phyloP scores from a whole-genome alignment of 2,797 vertebrate species.

The Onychomys leucogaster region DNA sequence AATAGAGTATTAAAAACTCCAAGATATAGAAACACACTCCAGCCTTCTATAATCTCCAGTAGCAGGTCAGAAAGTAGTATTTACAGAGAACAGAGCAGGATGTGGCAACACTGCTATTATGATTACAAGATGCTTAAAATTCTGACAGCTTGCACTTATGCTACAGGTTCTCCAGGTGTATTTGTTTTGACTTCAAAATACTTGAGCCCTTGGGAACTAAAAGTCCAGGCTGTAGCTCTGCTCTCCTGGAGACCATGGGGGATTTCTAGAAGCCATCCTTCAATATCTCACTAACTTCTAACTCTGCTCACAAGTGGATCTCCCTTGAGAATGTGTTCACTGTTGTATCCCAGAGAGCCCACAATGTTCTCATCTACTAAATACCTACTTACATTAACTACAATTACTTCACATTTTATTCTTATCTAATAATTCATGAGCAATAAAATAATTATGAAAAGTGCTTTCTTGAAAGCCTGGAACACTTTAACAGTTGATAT shows the following conservation, averaged over 20 bases:
- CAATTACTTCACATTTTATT: background rate
- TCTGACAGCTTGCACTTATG: background rate
- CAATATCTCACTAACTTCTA: background rate
- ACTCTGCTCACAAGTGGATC: background rate
- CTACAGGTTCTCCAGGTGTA: background rate
- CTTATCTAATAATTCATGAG: background rate
- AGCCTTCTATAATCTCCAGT: background rate
- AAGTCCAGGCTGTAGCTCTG: background rate
- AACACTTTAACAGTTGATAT: background rate
- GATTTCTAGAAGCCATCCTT: constrained; percentile 30
- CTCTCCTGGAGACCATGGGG: background rate
- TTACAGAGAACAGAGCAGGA: background rate
- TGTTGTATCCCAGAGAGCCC: background rate
- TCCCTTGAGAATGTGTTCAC: constrained; percentile 16
- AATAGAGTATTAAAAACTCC: background rate
- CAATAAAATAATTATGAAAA: background rate
- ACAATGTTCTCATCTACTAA: background rate
- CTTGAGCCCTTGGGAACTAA: constrained; percentile 24
- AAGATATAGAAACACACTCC: background rate
- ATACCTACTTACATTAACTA: constrained; percentile 13
- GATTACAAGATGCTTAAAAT: background rate
- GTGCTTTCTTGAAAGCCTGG: background rate
- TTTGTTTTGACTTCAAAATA: background rate
- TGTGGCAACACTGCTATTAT: background rate
- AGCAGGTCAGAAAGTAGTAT: background rate